Conservation (phyloP, 2,113 vertebrate species). For the Protomyctophum bolini region DNA sequence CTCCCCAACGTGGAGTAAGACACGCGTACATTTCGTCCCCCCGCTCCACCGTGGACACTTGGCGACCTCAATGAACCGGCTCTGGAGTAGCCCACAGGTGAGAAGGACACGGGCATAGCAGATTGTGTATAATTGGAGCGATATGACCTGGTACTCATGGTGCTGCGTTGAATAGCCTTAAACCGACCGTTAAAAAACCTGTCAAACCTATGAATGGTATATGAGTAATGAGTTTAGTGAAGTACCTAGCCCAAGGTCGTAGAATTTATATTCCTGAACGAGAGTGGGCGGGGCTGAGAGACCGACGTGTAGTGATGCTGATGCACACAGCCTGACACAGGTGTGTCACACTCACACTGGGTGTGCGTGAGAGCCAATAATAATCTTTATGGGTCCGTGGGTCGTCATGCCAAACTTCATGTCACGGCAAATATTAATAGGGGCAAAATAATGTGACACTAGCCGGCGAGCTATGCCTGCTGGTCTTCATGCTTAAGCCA, state of each 20-base stretch:
- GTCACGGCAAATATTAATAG: background rate
- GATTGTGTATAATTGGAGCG: background rate
- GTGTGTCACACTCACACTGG: conserved; percentile 32
- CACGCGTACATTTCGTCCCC: conserved; percentile 37
- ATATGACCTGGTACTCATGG: conserved; percentile 15
- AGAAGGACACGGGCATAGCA: conserved; percentile 30
- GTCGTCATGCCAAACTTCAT: conserved; percentile 13
- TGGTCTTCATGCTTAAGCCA: too few relatives aligned
- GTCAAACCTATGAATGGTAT: conserved; percentile 1
- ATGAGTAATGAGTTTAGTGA: conserved; percentile 15
- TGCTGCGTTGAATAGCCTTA: conserved; percentile 5
- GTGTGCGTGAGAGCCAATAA: conserved; percentile 19
- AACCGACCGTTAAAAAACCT: background rate
- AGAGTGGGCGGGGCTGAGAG: conserved; percentile 37
- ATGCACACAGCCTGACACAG: conserved; percentile 20
- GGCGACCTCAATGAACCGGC: conserved; percentile 16
- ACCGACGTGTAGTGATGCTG: conserved; percentile 15
- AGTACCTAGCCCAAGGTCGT: background rate
- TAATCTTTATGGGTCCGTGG: background rate
- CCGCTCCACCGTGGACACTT: conserved; percentile 70
- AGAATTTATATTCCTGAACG: conserved; percentile 31
- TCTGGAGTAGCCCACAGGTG: background rate
- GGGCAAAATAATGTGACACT: too few relatives aligned
- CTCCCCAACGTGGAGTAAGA: conserved; percentile 51
- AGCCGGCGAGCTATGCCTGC: too few relatives aligned